These are phyloP conservation scores for Spodoptera frugiperda DNA, from an alignment of 1,140 invertebrate species.

Conservation along the genomic window DNA sequence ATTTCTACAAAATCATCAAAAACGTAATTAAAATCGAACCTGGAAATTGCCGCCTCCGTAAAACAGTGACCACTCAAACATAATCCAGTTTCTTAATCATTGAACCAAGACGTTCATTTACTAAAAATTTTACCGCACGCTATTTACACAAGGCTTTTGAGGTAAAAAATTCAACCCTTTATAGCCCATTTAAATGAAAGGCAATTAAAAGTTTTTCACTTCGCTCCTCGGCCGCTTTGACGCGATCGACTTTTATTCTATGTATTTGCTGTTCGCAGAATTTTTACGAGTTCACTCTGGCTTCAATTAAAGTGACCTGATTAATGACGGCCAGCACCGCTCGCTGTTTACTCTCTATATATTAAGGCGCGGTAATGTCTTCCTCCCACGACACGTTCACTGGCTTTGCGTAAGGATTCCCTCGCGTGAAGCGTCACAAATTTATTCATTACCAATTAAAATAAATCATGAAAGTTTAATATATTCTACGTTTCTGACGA, in stretches of 20 bases:
- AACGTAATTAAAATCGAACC: neutral
- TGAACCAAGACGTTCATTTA: slow-evolving; percentile 42
- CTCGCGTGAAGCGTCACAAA: too few species aligned
- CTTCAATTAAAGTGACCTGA: slow-evolving; percentile 43
- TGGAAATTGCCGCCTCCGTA: slow-evolving; percentile 8
- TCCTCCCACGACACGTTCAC: too few species aligned
- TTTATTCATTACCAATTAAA: too few species aligned
- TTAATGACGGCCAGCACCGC: slow-evolving; percentile 12
- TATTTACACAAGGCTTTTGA: slow-evolving; percentile 30
- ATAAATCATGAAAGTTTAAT: too few species aligned
- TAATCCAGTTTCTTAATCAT: slow-evolving; percentile 24
- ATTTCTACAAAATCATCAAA: neutral
- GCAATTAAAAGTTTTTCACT: slow-evolving; percentile 50
- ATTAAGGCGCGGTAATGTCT: too few species aligned
- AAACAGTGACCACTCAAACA: slow-evolving; percentile 24
- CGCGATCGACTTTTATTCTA: slow-evolving; percentile 41
- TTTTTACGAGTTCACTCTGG: slow-evolving; percentile 23
- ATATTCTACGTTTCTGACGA: too few species aligned
- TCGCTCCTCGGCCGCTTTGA: slow-evolving; percentile 36
- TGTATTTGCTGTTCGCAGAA: slow-evolving; percentile 23
- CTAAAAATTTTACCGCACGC: slow-evolving; percentile 10
- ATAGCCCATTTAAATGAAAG: slow-evolving; percentile 33
- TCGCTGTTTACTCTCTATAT: slow-evolving; percentile 17
- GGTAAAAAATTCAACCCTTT: slow-evolving; percentile 40
- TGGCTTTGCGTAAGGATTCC: too few species aligned